phyloP scores from a whole-genome alignment of 1,140 invertebrate species.

The Bombus sibiricus region DNA sequence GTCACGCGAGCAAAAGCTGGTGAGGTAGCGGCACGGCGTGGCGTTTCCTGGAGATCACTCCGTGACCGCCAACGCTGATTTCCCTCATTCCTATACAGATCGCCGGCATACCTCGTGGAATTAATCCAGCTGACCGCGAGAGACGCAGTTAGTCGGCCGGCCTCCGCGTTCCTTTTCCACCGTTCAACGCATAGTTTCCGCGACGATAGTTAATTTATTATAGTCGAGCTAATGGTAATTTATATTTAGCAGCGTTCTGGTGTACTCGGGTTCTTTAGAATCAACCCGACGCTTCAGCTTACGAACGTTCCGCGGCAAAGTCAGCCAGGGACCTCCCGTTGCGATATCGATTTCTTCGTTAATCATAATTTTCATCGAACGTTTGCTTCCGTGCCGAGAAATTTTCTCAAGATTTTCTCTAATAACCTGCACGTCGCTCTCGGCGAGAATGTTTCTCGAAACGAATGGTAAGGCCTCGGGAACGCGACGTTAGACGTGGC shows the following conservation, averaged over 20 bases:
- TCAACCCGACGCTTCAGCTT: too few relatives aligned
- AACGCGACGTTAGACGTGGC: too few relatives aligned
- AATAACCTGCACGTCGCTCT: too few relatives aligned
- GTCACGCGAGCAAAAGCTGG: too few relatives aligned
- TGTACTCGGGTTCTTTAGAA: too few relatives aligned
- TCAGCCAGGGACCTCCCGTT: background rate
- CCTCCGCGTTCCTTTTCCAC: background rate
- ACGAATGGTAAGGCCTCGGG: background rate
- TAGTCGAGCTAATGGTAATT: too few relatives aligned
- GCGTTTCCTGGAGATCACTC: background rate
- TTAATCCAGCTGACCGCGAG: background rate
- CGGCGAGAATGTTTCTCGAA: background rate
- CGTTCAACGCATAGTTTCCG: background rate
- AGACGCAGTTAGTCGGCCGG: background rate
- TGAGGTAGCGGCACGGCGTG: too few relatives aligned
- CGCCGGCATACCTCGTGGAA: background rate
- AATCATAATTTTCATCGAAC: background rate
- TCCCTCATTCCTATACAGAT: conserved; percentile 5
- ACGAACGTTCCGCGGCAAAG: too few relatives aligned
- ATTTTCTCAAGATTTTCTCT: background rate
- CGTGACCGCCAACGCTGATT: background rate
- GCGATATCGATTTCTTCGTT: background rate
- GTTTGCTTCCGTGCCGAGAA: background rate
- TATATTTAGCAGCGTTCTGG: too few relatives aligned
- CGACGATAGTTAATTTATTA: conserved; percentile 1